Base-by-base conservation (phyloP, 2,888 invertebrate species). In the Drosophila neotestacea region DNA sequence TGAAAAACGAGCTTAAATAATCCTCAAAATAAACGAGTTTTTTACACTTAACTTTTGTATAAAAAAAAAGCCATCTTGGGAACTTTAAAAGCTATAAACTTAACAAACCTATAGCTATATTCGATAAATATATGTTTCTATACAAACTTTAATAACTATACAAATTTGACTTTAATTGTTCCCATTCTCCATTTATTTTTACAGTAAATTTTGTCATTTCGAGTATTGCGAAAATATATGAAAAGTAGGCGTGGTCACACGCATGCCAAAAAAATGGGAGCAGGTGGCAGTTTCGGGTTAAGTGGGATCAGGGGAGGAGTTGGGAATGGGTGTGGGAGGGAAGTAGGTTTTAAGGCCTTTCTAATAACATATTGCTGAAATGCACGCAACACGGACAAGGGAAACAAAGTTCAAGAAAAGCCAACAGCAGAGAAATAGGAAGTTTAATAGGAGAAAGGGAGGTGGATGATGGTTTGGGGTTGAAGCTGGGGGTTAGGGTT, bases 301-400 rank as follows among this genome's bases (percentile, higher is more conserved):
- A 16, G 47, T 13, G 32, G 4, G 5, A 2, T 16, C 16, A 16
- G 16, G 22, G 10, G 3, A 22, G 16, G n/a, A 9, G 2, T 38
- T 4, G 4, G 44, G 10, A 10, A 28, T 16, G 9, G 13, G 11
- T 36, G 32, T 4, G 13, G 32, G 32, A 32, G 32, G 32, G 32
- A 9, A 9, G 32, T 9, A 6, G 9, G 2, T 30, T 36, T n/a
- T 22, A 55, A 42, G 58, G 60, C 13, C 42, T 60, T 56, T 63
- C 64, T 77, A 64, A 73, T 70, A 81, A 79, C 70, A 73, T 80
- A 80, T 79, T 73, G 79, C 79, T 16, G 36, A 50, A 64, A 61
- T 70, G 73, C 79, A 80, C 73, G 82, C 79, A 81, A 80, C 36
- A 28, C 52, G 46, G 41, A 11, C 44, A 22, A 46, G 47, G 58